Base-by-base conservation (phyloP, 2,888 invertebrate genomes). In the Carpatolechia fugitivella region DNA sequence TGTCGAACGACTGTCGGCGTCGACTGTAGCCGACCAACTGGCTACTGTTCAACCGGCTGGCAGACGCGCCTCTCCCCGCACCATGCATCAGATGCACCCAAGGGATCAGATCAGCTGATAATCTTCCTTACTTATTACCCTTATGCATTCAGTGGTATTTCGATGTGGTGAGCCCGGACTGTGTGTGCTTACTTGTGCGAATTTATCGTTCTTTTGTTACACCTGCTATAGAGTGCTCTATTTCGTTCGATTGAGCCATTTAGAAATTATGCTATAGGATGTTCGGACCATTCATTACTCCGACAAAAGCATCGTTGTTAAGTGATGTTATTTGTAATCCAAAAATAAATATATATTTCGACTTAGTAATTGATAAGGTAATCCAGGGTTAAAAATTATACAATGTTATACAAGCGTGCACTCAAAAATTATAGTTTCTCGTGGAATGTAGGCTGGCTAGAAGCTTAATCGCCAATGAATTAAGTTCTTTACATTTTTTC, bases 21-120 rank as follows among this genome's bases (percentile, higher is more conserved):
- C 72, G 76, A 69, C 78, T 78, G 74, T 73, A 72, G 71, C 72
- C 74, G 72, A 76, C 80, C 77, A 78, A 85, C 85, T 75, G 68
- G 38, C 24, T 30, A 11, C 63, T 11, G 40, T 10, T 16, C 40
- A 65, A 65, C 63, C 62, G 46, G 18, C 57, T 18, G 61, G 64
- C 64, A 62, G 57, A 62, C 60, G 66, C 66, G 67, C 63, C 18
- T 67, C 63, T 70, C 69, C 58, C 66, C 59, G 58, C 59, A 56
- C 62, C 64, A 56, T 62, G 59, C 64, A 63, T 60, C 40, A 18
- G 8, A 14, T 16, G 10, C 8, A 14, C 38, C 63, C 57, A 60
- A 60, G 60, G 69, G 68, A 66, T 60, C 67, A 70, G 72, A 76
- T 74, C 77, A 78, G 78, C 79, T 78, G 77, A 64, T 67, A 62